A percentile compares a stretch with the other conserved stretches of the same genome.
These are phyloP conservation scores for Drosophila eugracilis DNA, from an alignment of 1,140 invertebrate species.

Conservation along the genomic window DNA sequence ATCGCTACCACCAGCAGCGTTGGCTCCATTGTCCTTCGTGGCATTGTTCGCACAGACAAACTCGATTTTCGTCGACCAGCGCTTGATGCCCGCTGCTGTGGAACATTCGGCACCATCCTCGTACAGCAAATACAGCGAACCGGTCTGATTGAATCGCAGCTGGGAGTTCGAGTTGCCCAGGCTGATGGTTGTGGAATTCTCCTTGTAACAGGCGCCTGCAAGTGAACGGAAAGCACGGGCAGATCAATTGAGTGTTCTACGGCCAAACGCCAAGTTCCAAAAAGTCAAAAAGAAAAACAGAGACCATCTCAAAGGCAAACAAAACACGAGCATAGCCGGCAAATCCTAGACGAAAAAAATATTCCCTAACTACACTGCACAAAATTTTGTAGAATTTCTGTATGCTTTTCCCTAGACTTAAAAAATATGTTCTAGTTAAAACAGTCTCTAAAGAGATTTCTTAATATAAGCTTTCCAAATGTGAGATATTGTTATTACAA, in stretches of 20 bases:
- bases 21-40: slow-evolving; percentile 56
- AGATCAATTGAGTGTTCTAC: slow-evolving; percentile 43
- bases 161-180: slow-evolving; percentile 85
- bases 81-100: slow-evolving; percentile 33
- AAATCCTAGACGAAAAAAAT: slow-evolving; percentile 16
- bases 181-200: slow-evolving; percentile 70
- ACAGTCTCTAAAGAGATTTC: not conserved
- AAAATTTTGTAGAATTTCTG: not conserved
- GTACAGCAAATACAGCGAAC: slow-evolving; percentile 86
- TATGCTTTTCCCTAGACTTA: too few species aligned
- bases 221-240: slow-evolving; percentile 41
- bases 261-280: slow-evolving; percentile 26
- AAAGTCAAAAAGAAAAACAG: slow-evolving; percentile 39
- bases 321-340: slow-evolving; percentile 24
- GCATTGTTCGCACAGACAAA: slow-evolving; percentile 85
- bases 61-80: slow-evolving; percentile 85
- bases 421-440: not conserved
- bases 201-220: slow-evolving; percentile 73
- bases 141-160: slow-evolving; percentile 85
- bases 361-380: slow-evolving; percentile 4
- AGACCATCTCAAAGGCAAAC: slow-evolving; percentile 18
- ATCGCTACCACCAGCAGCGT: slow-evolving; percentile 25
- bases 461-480: too few species aligned
- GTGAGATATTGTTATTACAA: too few species aligned
- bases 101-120: slow-evolving; percentile 85